These are phyloP conservation scores for Prosopocoilus inquinatus DNA, from an alignment of 2,888 invertebrate species.

Conservation along the genomic window DNA sequence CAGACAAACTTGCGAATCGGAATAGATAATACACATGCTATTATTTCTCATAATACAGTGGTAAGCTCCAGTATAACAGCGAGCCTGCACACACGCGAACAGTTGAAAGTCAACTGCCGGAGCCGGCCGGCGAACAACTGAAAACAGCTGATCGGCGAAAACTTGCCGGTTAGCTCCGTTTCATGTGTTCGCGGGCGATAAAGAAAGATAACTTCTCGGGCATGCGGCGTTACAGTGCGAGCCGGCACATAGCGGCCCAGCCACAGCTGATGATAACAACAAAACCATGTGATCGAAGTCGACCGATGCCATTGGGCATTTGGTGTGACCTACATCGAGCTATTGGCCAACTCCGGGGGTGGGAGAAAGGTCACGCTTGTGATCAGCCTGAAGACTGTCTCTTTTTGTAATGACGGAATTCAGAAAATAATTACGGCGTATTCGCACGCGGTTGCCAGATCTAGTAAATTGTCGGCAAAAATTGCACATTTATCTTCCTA, in stretches of 20 bases:
- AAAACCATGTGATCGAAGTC: conserved; percentile 60
- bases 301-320: conserved; percentile 10
- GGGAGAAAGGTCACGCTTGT: conserved; percentile 44
- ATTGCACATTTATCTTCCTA: too few relatives aligned
- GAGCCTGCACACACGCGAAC: conserved; percentile 34
- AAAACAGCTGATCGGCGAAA: conserved; percentile 45
- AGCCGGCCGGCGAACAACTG: conserved; percentile 46
- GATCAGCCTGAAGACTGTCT: conserved; percentile 7
- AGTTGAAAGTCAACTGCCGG: conserved; percentile 44
- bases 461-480: too few relatives aligned
- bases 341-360: conserved; percentile 48
- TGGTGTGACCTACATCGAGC: conserved; percentile 58
- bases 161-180: conserved; percentile 29
- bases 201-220: conserved; percentile 4
- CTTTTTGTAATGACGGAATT: conserved; percentile 22
- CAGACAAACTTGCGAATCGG: conserved; percentile 32
- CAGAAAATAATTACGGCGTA: not conserved
- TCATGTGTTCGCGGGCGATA: conserved; percentile 24
- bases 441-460: too few relatives aligned
- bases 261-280: conserved; percentile 69
- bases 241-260: conserved; percentile 43
- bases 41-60: conserved; percentile 31
- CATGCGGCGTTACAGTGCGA: not conserved
- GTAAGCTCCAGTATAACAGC: conserved; percentile 29
- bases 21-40: conserved; percentile 47